These are phyloP conservation scores for Hippopotamus amphibius DNA, from an alignment of 2,113 vertebrate species.

Conservation along the genomic window DNA sequence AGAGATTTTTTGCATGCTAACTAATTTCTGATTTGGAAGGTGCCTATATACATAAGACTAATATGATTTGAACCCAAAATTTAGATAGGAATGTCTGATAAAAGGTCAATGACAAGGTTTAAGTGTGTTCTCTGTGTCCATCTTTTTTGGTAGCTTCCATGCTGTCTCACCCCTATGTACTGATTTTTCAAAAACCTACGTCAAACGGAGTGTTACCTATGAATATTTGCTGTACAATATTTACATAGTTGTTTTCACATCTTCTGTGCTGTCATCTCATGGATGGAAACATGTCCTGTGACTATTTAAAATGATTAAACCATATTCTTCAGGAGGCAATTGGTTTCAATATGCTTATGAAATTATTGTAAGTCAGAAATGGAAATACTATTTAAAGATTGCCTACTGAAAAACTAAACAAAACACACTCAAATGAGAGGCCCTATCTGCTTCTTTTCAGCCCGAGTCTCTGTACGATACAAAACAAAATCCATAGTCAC, in stretches of 20 bases:
- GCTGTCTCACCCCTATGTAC: neutral
- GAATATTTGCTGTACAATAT: neutral
- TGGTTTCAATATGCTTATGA: neutral
- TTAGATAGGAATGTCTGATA: neutral
- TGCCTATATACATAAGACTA: neutral
- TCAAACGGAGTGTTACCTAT: neutral
- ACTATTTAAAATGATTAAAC: neutral
- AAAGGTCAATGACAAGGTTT: neutral
- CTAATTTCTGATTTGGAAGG: slow-evolving; percentile 28
- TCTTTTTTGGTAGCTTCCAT: neutral
- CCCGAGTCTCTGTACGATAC: neutral
- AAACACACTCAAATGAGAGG: neutral
- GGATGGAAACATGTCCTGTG: neutral
- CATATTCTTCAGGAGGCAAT: neutral
- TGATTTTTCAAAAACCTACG: slow-evolving; percentile 6
- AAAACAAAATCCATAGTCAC: slow-evolving; percentile 32
- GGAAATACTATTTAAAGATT: neutral
- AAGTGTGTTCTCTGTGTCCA: neutral
- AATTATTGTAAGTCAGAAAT: slow-evolving; percentile 32
- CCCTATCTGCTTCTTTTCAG: neutral
- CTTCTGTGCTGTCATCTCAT: neutral
- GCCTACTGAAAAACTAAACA: neutral
- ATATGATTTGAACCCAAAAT: neutral
- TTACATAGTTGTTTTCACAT: neutral
- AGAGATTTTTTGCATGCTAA: neutral